Evolutionary conservation across 2,888 invertebrate species (phyloP).

Genomic region (Melanophora roralis): DNA sequence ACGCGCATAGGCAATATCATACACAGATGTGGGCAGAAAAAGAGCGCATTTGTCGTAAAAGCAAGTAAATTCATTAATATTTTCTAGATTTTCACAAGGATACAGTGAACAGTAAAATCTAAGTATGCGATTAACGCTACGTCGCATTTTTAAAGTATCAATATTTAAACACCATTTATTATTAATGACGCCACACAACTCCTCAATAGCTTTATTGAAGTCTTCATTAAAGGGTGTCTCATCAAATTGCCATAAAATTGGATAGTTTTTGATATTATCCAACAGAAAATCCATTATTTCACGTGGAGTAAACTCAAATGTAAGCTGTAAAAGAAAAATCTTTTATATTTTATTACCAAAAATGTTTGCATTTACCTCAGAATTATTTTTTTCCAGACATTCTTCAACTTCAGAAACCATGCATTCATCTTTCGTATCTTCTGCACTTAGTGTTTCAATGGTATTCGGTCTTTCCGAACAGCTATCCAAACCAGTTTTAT

Average conservation of each 20-base stretch:
- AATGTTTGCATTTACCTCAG: not conserved
- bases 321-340: conserved; percentile 12
- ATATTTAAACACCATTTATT: conserved; percentile 37
- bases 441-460: not conserved
- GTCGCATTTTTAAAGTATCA: conserved; percentile 33
- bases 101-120: conserved; percentile 36
- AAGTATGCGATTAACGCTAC: conserved; percentile 41
- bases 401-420: too few relatives aligned
- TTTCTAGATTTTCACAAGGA: conserved; percentile 31
- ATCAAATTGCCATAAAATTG: conserved; percentile 32
- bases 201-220: conserved; percentile 12
- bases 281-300: conserved; percentile 28
- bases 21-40: conserved; percentile 29
- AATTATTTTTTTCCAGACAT: not conserved
- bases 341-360: too few relatives aligned
- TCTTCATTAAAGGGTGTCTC: conserved; percentile 17
- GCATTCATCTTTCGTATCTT: too few relatives aligned
- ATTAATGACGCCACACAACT: conserved; percentile 22
- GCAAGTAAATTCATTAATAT: conserved; percentile 19
- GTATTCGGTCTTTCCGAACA: conserved; percentile 13
- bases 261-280: conserved; percentile 33
- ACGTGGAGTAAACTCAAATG: conserved; percentile 26
- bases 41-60: conserved; percentile 34
- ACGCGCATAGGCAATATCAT: conserved; percentile 37
- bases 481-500: conserved; percentile 10